Conservation (phyloP, 2,113 vertebrate species). For the Cyprinodon variegatus region DNA sequence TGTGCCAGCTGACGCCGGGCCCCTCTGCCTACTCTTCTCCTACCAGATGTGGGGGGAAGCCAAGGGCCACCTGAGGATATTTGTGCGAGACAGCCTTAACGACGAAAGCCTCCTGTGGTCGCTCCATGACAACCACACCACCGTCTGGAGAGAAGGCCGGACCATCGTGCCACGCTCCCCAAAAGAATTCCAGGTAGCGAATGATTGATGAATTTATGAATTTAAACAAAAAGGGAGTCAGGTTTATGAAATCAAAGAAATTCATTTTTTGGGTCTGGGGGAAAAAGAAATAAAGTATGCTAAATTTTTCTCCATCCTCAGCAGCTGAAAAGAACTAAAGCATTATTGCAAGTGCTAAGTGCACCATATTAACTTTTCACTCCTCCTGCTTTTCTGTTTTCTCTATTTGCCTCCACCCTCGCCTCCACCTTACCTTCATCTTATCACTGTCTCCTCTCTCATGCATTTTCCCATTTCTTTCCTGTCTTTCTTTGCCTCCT, state of each 20-base stretch:
- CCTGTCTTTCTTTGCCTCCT: background rate
- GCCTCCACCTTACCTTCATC: constrained; percentile 16
- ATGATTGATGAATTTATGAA: too few species aligned
- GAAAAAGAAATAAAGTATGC: constrained; percentile 14
- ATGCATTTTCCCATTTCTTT: constrained; percentile 13
- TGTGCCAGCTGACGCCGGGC: constrained; percentile 84
- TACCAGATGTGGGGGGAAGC: constrained; percentile 88
- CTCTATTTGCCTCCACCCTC: constrained; percentile 24
- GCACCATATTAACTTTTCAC: constrained; percentile 65
- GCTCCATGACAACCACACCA: constrained; percentile 86
- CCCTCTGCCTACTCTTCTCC: constrained; percentile 92
- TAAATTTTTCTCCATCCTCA: constrained; percentile 41
- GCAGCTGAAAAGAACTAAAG: constrained; percentile 27
- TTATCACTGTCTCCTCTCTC: constrained; percentile 33
- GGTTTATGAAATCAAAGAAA: background rate
- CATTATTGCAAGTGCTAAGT: constrained; percentile 44
- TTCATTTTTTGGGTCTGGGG: constrained; percentile 13
- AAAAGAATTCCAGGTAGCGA: constrained; percentile 81
- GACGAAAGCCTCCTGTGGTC: constrained; percentile 91
- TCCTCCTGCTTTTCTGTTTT: constrained; percentile 34
- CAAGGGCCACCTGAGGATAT: constrained; percentile 85
- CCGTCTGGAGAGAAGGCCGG: constrained; percentile 91
- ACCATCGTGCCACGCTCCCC: constrained; percentile 92
- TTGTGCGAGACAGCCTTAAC: constrained; percentile 82
- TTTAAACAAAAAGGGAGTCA: background rate